phyloP scores from a whole-genome alignment of 2,113 vertebrate genomes.

The Struthidea cinerea region DNA sequence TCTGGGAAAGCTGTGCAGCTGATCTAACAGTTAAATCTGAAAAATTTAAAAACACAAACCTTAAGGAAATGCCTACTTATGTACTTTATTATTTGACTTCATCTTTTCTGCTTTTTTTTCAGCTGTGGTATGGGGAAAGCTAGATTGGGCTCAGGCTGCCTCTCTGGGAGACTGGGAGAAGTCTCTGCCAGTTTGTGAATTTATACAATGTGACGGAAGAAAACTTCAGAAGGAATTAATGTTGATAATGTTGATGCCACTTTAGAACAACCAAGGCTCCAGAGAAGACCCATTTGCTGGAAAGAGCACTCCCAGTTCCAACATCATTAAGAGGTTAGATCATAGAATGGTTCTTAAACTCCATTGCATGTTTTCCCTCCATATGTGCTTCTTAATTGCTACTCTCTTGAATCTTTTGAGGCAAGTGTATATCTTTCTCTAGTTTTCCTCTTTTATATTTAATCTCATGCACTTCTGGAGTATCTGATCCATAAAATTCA shows the following conservation, averaged over 20 bases:
- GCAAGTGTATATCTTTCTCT: neutral
- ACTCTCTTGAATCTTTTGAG: neutral
- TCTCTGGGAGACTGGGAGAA: neutral
- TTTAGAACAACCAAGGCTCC: neutral
- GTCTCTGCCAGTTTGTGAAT: neutral
- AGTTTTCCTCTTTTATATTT: neutral
- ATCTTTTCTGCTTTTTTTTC: neutral
- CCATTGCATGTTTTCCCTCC: neutral
- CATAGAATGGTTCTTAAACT: neutral
- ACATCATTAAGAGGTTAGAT: neutral
- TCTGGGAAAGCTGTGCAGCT: neutral
- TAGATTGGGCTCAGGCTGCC: neutral
- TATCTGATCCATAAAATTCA: neutral
- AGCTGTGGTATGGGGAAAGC: neutral
- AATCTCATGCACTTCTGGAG: neutral
- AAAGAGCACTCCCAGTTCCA: neutral
- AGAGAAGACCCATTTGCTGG: neutral
- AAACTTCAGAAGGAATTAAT: neutral
- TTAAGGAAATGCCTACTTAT: neutral
- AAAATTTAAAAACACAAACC: neutral
- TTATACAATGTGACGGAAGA: neutral
- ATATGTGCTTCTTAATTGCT: neutral
- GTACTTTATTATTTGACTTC: neutral
- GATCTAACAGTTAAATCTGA: neutral
- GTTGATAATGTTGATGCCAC: fast-evolving